Evolutionary conservation across 2,888 invertebrate species (phyloP), one percentile per base, ranked within the genome.

Genomic region (Parnassius smintheus): DNA sequence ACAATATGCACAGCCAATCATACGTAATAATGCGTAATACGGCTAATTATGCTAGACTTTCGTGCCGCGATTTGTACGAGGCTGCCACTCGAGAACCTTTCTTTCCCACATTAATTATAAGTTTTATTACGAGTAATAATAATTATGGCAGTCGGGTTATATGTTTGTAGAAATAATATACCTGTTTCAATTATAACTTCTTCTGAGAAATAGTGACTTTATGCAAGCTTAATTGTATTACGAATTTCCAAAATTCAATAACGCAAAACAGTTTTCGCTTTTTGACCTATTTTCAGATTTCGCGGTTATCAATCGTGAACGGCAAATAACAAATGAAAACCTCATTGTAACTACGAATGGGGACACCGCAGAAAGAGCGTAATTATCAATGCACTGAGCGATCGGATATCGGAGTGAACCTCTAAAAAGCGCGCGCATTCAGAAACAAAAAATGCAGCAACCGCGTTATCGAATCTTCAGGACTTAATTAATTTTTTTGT

Each of bases 401-500:
- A 13, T n/a, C 54, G 57, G 58, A 54, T 58, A 46, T 50, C 57
- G 54, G 54, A 54, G 50, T 49, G 58, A 54, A 58, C 54, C 58
- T 54, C 35, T 58, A 44, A 62, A 62, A 62, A 62, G 52, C 44
- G 49, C 44, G 59, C 53, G 57, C 44, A 51, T 35, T 42, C 49
- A 35, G 25, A 18, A 45, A 62, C 62, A 58, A 58, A 62, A 58
- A 58, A 54, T 18, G 48, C 65, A 44, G 18, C 25, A 25, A 54
- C 41, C 46, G 68, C 64, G 67, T 69, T 59, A 64, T 65, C 70
- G 68, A 70, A 68, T 71, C 67, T 65, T 62, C 66, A 61, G 65
- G 68, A 74, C 75, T 73, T 75, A 75, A 75, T 75, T 73, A 75
- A 74, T 69, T 72, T 44, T 70, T 74, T 72, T 76, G 75, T 73